Conservation (phyloP, 2,888 invertebrate genomes). For the Bugulina stolonifera region DNA sequence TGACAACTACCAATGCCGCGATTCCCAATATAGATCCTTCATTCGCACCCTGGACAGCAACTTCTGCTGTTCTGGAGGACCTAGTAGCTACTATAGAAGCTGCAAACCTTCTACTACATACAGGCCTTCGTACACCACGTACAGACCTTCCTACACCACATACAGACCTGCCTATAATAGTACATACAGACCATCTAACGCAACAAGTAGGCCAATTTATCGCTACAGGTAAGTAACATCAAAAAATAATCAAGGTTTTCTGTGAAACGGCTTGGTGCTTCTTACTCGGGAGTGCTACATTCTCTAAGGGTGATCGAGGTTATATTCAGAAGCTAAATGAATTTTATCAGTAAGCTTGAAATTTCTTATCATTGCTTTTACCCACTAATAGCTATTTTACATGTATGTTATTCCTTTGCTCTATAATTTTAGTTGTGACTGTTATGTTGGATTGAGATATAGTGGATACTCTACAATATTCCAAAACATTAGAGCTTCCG, state of each 20-base stretch:
- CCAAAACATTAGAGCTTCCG: neutral
- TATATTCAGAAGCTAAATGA: too few relatives aligned
- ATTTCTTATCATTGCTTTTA: too few relatives aligned
- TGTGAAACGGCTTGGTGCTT: too few relatives aligned
- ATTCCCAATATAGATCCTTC: neutral
- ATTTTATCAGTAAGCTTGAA: too few relatives aligned
- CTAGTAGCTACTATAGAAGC: neutral
- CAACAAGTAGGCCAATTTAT: neutral
- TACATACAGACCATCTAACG: neutral
- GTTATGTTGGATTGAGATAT: constrained; percentile 12
- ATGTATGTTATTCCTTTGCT: too few relatives aligned
- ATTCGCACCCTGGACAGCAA: neutral
- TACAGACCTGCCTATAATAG: neutral
- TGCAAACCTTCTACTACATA: neutral
- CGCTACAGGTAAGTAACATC: too few relatives aligned
- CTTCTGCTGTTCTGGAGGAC: constrained; percentile 18
- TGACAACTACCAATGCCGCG: neutral
- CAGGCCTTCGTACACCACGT: neutral
- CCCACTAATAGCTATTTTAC: too few relatives aligned
- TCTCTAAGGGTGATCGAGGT: too few relatives aligned
- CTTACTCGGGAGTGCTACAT: too few relatives aligned
- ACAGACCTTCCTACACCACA: neutral
- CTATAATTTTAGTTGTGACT: neutral
- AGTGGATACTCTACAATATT: neutral
- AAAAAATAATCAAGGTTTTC: too few relatives aligned